phyloP scores from a whole-genome alignment of 2,797 vertebrate genomes.

The Artibeus lituratus region DNA sequence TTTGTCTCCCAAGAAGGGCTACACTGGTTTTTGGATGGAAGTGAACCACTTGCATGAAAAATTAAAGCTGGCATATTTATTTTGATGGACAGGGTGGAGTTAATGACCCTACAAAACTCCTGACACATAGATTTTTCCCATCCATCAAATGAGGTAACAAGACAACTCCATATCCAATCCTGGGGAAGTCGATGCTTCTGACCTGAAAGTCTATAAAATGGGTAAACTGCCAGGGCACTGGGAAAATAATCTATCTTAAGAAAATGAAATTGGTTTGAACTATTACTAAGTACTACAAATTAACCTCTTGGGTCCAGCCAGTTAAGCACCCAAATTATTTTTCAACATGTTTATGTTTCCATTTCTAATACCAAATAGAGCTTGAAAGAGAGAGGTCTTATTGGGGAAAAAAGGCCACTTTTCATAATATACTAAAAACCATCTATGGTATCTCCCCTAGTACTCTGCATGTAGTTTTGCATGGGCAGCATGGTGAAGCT shows the following conservation, averaged over 20 bases:
- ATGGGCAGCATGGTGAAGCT: neutral
- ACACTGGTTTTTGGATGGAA: neutral
- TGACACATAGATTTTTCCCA: slow-evolving; percentile 32
- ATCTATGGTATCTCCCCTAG: neutral
- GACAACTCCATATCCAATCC: neutral
- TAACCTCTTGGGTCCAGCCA: neutral
- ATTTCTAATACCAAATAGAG: slow-evolving; percentile 20
- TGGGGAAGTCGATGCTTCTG: neutral
- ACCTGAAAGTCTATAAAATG: neutral
- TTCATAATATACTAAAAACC: neutral
- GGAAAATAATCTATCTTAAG: slow-evolving; percentile 33
- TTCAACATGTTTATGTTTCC: slow-evolving; percentile 12
- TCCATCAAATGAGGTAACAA: slow-evolving; percentile 46
- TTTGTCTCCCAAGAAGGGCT: neutral
- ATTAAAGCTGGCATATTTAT: slow-evolving; percentile 44
- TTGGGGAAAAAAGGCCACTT: neutral
- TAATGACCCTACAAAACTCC: slow-evolving; percentile 50
- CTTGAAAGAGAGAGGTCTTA: slow-evolving; percentile 7
- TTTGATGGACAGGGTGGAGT: slow-evolving; percentile 49
- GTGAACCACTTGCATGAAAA: neutral
- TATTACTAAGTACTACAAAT: slow-evolving; percentile 39
- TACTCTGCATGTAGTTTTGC: neutral
- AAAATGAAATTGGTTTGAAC: slow-evolving; percentile 48
- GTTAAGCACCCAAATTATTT: slow-evolving; percentile 49
- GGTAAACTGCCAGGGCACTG: neutral